Evolutionary conservation across 2,113 vertebrate genomes (phyloP).

Genomic region (Narcine bancroftii): DNA sequence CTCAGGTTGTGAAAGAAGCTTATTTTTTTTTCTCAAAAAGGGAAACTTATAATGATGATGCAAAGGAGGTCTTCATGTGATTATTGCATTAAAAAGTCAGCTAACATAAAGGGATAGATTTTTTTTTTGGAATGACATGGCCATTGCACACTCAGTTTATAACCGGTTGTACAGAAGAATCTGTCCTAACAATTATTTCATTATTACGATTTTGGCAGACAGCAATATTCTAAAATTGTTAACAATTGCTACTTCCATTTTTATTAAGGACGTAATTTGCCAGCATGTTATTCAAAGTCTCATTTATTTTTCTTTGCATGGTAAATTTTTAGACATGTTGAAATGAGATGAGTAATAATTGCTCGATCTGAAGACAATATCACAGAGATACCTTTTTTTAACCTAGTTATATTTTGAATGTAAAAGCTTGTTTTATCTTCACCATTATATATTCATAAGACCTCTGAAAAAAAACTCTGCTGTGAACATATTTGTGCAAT

Average conservation of each 20-base stretch:
- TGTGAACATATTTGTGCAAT: slow-evolving; percentile 28
- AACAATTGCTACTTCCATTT: neutral
- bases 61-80: neutral
- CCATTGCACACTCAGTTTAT: neutral
- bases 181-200: neutral
- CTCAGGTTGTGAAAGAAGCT: neutral
- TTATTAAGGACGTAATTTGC: neutral
- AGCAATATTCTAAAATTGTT: neutral
- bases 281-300: slow-evolving; percentile 11
- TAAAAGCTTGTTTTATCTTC: neutral
- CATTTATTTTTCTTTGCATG: neutral
- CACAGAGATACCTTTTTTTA: neutral
- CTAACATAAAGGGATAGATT: too few relatives aligned
- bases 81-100: too few relatives aligned
- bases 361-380: neutral
- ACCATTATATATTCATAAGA: slow-evolving; percentile 20
- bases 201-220: slow-evolving; percentile 6
- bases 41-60: neutral
- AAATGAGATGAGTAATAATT: slow-evolving; percentile 10
- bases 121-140: neutral
- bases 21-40: neutral
- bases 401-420: neutral
- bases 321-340: neutral
- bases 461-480: slow-evolving; percentile 7
- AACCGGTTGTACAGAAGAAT: neutral